phyloP scores from a whole-genome alignment of 2,113 vertebrate species.

The Opisthocomus hoazin region DNA sequence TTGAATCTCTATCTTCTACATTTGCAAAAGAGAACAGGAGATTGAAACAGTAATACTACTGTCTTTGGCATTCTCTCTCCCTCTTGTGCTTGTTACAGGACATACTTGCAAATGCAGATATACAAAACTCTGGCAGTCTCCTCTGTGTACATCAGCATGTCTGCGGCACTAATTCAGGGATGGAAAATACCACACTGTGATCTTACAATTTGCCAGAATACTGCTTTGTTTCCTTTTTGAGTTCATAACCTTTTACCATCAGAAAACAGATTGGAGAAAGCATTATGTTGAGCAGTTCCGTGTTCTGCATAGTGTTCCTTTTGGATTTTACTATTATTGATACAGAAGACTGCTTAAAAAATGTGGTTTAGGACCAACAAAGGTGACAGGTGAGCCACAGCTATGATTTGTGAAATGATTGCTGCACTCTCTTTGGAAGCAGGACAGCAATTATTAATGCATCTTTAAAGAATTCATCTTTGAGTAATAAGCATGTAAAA shows the following conservation, averaged over 20 bases:
- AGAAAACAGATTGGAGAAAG: background rate
- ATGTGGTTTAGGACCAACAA: background rate
- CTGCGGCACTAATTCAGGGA: background rate
- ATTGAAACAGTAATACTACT: background rate
- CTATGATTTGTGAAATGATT: background rate
- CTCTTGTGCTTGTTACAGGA: background rate
- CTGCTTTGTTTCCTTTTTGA: background rate
- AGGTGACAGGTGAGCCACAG: background rate
- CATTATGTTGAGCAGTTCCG: background rate
- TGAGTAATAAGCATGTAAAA: background rate
- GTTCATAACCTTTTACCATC: background rate
- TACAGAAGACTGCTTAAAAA: background rate
- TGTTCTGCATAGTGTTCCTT: background rate
- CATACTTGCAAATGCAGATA: background rate
- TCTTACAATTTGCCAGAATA: background rate
- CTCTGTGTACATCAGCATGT: background rate
- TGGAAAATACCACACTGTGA: background rate
- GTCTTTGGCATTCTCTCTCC: background rate
- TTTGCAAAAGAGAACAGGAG: background rate
- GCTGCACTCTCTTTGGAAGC: background rate
- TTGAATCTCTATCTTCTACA: background rate
- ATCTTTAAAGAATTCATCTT: background rate
- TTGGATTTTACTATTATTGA: background rate
- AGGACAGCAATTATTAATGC: background rate
- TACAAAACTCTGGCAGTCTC: background rate